These are phyloP conservation scores for Mactromeris polynyma DNA, from an alignment of 2,888 invertebrate genomes.

Conservation along the genomic window DNA sequence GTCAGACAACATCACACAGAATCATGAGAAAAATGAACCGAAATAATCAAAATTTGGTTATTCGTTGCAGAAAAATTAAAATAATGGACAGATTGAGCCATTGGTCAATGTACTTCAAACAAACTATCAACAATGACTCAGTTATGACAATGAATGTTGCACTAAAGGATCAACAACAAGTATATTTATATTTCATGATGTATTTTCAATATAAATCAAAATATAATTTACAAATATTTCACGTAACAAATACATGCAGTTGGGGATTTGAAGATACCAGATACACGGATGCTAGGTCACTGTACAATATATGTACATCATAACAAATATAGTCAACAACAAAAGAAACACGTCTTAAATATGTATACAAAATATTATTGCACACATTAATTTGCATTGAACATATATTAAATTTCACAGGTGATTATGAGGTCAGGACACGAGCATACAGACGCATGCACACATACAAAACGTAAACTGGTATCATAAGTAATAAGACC, in stretches of 20 bases:
- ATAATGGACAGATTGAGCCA: too few species aligned
- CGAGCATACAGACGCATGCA: background rate
- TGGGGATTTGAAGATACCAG: background rate
- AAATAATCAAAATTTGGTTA: too few species aligned
- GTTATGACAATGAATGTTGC: too few species aligned
- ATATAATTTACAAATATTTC: conserved; percentile 15
- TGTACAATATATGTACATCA: background rate
- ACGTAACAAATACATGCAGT: conserved; percentile 18
- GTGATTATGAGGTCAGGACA: background rate
- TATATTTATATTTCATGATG: background rate
- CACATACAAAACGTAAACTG: background rate
- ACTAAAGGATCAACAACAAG: too few species aligned
- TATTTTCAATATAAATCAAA: conserved; percentile 16
- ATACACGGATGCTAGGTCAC: background rate
- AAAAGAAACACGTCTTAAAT: background rate
- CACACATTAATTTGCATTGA: conserved; percentile 1
- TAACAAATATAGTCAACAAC: background rate
- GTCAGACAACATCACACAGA: too few species aligned
- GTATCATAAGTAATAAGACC: too few species aligned
- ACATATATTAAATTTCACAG: background rate
- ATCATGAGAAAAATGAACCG: too few species aligned
- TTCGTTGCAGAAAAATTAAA: too few species aligned
- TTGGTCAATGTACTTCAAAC: too few species aligned
- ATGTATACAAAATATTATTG: background rate
- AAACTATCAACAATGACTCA: too few species aligned